Conservation (phyloP, 2,113 vertebrate species). For the Nasalis larvatus region DNA sequence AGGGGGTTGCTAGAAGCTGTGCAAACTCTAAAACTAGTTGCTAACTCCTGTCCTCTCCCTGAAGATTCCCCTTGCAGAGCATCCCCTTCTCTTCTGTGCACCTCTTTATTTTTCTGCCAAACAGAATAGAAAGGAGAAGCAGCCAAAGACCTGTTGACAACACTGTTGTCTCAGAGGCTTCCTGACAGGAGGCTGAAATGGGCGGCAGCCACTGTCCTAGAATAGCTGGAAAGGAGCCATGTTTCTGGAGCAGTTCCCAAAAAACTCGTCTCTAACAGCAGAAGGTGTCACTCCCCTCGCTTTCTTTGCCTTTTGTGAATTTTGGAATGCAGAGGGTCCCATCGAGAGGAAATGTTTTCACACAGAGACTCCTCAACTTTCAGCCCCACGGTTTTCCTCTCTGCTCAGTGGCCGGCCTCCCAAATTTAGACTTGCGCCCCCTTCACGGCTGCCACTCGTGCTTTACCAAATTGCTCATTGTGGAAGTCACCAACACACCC, state of each 20-base stretch:
- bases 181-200: background rate
- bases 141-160: background rate
- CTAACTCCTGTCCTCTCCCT: background rate
- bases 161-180: background rate
- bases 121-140: background rate
- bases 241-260: background rate
- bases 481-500: background rate
- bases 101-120: background rate
- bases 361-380: background rate
- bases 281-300: background rate
- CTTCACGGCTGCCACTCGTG: rapidly evolving
- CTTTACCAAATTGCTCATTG: background rate
- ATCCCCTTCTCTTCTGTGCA: background rate
- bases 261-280: background rate
- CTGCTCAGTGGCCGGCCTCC: background rate
- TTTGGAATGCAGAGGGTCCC: background rate
- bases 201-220: background rate
- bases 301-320: background rate
- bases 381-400: background rate
- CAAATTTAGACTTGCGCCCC: background rate
- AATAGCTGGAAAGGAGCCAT: background rate
- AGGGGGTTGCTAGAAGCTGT: background rate
- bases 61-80: background rate
- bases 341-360: background rate
- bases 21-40: background rate